Evolutionary conservation across 2,888 invertebrate genomes (phyloP), one percentile per base, ranked within the genome.

Genomic region (Petrophora chlorosata): DNA sequence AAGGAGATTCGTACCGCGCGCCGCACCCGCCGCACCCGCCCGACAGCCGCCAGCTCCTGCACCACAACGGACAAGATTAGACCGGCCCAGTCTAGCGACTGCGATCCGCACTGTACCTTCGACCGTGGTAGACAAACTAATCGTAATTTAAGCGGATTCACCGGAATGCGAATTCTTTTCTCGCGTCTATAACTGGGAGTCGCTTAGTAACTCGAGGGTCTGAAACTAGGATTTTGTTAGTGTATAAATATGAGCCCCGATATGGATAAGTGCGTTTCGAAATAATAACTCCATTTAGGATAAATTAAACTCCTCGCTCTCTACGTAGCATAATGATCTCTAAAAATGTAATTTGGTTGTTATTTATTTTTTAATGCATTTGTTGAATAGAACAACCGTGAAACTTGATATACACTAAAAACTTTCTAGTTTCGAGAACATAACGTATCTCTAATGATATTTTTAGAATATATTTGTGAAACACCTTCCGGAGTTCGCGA

Each of bases 51-150:
- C 93, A 94, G 69, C 88, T 94, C 56, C 89, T 94, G 47, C 95
- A 95, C 68, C 95, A 95, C 79, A 96, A 95, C 82, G 95, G 95
- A 63, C 94, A 95, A 82, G 95, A 96, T 91, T 96, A 94, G 41
- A 57, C 55, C 10, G 1, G 15, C 19, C 9, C 3, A 1, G 5
- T 13, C 22, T 3, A 12, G 13, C 12, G 9, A 7, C 53, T 52
- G 49, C 65, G 59, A 60, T 54, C 59, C 47, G 59, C 63, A 51
- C 63, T 62, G 61, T 67, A 67, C 64, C 66, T 68, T 65, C 57
- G 16, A 59, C 35, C 51, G 60, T 56, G 54, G 58, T 59, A 56
- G 53, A 57, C 41, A 48, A 59, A 50, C 56, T 35, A 40, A 43
- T 28, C 45, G 39, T 35, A 39, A 47, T 39, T 19, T 47, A 49